Evolutionary conservation across 2,113 vertebrate species (phyloP), one percentile per base, ranked within the genome.

Genomic region (Dryoscopus gambensis): DNA sequence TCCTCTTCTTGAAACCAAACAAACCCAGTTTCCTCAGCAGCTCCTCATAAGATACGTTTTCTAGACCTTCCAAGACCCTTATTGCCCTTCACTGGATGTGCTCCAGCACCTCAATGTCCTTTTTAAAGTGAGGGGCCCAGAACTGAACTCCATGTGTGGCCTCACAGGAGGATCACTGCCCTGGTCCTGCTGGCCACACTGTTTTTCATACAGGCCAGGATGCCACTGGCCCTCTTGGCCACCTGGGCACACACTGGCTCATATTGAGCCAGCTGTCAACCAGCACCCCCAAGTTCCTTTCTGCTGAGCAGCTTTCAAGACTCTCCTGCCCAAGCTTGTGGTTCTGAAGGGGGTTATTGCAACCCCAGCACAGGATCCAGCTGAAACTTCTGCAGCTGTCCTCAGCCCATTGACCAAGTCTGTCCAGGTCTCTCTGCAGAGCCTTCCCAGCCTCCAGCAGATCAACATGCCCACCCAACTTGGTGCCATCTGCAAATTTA

Each of bases 131-230:
- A 78, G 39, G 14, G 33, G 4, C 15, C 39, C 44, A 44, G 55
- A 87, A 69, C 9, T 25, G 35, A 68, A 44, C 18, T 27, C 12
- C 11, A 69, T 28, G 13, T 28, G 15, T 30, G n/a, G 18, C 6
- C 39, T 53, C 47, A 53, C 8, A 3, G 3, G 15, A 53, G 0
- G 2, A 62, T 16, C 19, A 22, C n/a, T 22, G 9, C 25, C 47
- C 25, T 28, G 13, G 25, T 69, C 27, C 19, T 69, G n/a, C 27
- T 70, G n/a, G 47, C n/a, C 27, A 70, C n/a, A 52, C 6, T 22
- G n/a, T 27, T 39, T 20, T 30, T 50, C 18, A 16, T 30, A 52
- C 5, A 39, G 25, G 47, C 25, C 47, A 52, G 5, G 35, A 70
- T 37, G 19, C 5, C n/a, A 50, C 8, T 22, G 13, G 13, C 67